Base-by-base conservation (phyloP, 2,888 invertebrate genomes). In the Eristalis arbustorum region DNA sequence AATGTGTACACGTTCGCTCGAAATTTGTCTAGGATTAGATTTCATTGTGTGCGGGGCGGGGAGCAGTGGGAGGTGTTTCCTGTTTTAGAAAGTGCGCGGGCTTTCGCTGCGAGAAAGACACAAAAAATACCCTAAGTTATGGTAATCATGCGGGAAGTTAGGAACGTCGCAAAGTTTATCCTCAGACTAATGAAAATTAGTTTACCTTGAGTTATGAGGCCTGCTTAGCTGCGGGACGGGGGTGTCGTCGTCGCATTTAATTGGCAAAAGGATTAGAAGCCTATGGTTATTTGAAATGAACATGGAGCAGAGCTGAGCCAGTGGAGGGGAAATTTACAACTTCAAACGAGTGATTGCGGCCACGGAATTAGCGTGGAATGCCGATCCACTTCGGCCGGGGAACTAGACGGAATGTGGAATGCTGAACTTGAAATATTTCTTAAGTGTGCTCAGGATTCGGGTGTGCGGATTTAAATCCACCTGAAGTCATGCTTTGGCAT, bases 11-110 rank as follows among this genome's bases (percentile, higher is more conserved):
- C n/a, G 56, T 13, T 11, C 34, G 25, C 22, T 67, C 8, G n/a
- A 56, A 71, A 81, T 81, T 85, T 85, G 73, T 77, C 73, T 37
- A 18, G 62, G 81, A 81, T 81, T 74, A 71, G 63, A 74, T 81
- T 85, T 74, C 81, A 81, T 78, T 5, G 18, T 34, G 22, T 18
- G 22, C 5, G 34, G 14, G 5, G 62, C 14, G 0, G 31, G 14
- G 4, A 3, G 22, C 25, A 3, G 69, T 25, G 22, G 10, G 37
- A 59, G n/a, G 14, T 5, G 11, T 18, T 49, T 49, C 8, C 18
- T 8, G 18, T 49, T 49, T 49, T 49, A 5, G 49, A 49, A 49
- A 8, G 49, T 49, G 49, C 18, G 49, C 59, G 37, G 14, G 25
- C 14, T 23, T 23, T 59, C 3, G 14, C 25, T 10, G 59, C 25